Base-by-base conservation (phyloP, 2,888 invertebrate genomes). In the Drosophila kambysellisi region DNA sequence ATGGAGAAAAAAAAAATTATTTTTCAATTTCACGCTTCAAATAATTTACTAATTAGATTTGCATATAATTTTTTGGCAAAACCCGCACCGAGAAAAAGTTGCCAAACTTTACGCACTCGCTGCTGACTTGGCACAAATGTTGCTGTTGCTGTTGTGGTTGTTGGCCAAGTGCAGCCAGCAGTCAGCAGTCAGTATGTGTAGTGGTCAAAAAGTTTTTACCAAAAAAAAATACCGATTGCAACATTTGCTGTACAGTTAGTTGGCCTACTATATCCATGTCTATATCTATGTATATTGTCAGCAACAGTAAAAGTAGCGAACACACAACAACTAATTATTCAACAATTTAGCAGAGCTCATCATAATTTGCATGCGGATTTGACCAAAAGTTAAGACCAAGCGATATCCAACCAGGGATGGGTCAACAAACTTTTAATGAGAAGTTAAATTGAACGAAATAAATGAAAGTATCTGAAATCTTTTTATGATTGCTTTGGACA, bases 11-110 rank as follows among this genome's bases (percentile, higher is more conserved):
- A 70, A 52, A 78, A 82, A 88, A 83, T 80, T 74, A 82, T 79
- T 91, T 91, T 91, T 89, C 91, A 91, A 92, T 92, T 92, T 92
- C 91, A 92, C 89, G 92, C 92, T 88, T 91, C 89, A 89, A 91
- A 89, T 85, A 89, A 76, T 91, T 89, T 91, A 91, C 91, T 92
- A 92, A 92, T 92, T 92, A 92, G 91, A 91, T 91, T 92, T 92
- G 86, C 91, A 89, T 88, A 83, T 84, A 82, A 85, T 85, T 82
- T 88, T 88, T 87, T 76, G 76, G 82, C 76, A 88, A 29, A 46
- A 61, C 75, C 79, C 50, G 50, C 41, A 37, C 54, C 11, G 67
- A 51, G 63, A 41, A 78, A 70, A 78, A 66, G 66, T 81, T 72
- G 33, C 15, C 62, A 64, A 79, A 66, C 76, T 68, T 66, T 48